These are phyloP conservation scores for Fragum sueziense DNA, from an alignment of 2,888 invertebrate genomes.

Conservation along the genomic window DNA sequence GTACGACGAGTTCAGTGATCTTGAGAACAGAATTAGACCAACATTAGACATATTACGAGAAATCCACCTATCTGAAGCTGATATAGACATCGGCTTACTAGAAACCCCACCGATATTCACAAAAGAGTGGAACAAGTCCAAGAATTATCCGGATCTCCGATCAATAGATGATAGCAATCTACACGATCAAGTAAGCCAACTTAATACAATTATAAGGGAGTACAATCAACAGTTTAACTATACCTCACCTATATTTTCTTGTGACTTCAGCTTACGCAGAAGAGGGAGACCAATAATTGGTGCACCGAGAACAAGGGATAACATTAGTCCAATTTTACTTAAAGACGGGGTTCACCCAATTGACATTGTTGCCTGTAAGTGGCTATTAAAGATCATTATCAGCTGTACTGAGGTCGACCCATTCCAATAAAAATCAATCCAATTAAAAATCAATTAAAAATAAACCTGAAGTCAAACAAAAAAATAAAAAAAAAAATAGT, in stretches of 20 bases:
- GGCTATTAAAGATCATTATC: not conserved
- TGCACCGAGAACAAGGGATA: not conserved
- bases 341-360: no score
- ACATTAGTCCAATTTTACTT: no score
- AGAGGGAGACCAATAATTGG: not conserved
- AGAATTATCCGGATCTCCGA: not conserved
- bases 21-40: not conserved
- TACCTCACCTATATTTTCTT: not conserved
- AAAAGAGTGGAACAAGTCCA: not conserved
- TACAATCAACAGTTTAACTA: not conserved
- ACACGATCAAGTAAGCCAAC: not conserved
- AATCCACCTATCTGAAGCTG: not conserved
- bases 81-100: not conserved
- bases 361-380: not conserved
- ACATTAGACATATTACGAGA: not conserved
- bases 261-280: not conserved
- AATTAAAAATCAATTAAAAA: no score
- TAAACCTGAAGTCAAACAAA: no score
- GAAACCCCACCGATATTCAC: no score
- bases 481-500: no score
- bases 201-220: not conserved
- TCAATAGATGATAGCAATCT: not conserved
- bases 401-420: not conserved
- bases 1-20: not conserved
- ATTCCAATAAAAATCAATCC: slow-evolving; percentile 1